Base-by-base conservation (phyloP, 2,888 invertebrate species). In the Scaptomyza polygonia region DNA sequence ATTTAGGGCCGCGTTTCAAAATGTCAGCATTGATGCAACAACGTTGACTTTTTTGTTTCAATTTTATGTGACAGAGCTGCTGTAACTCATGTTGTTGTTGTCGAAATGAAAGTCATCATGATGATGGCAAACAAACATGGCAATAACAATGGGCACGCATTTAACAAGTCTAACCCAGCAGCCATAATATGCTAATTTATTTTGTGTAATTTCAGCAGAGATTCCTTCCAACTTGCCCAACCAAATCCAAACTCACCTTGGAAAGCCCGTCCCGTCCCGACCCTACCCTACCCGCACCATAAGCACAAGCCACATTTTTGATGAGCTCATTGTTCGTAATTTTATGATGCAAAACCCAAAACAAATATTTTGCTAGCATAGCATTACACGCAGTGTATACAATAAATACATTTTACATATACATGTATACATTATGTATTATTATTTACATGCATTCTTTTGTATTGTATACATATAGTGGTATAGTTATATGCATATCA, bases 311-410 rank as follows among this genome's bases (percentile, higher is more conserved):
- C 58, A 67, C 55, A 83, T 62, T 82, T 84, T 79, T 83, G 77
- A 82, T 82, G 82, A 87, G 86, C 86, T 82, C 86, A 83, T 79
- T 76, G 80, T 70, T 72, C 39, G 53, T 58, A 69, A 57, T 67
- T 79, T 87, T 43, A 62, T 61, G 65, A 52, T 59, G 61, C 49
- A 49, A 47, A 51, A 34, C 49, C 56, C 67, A 69, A 74, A 74
- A 63, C 68, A 87, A 86, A 87, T 87, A 87, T 82, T 87, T 36
- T 72, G 58, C 58, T 72, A 68, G 79, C 62, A 53, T 75, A 76
- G 53, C 66, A 75, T 75, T 75, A 76, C 66, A 64, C 49, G 54
- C 47, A 40, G 45, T 42, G 54, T 42, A 9, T 16, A 65, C 69
- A 67, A 65, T 55, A 72, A 52, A 67, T 53, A 67, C n/a, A n/a